Evolutionary conservation across 2,888 invertebrate species (phyloP).

Genomic region (Ectemnius continuus): DNA sequence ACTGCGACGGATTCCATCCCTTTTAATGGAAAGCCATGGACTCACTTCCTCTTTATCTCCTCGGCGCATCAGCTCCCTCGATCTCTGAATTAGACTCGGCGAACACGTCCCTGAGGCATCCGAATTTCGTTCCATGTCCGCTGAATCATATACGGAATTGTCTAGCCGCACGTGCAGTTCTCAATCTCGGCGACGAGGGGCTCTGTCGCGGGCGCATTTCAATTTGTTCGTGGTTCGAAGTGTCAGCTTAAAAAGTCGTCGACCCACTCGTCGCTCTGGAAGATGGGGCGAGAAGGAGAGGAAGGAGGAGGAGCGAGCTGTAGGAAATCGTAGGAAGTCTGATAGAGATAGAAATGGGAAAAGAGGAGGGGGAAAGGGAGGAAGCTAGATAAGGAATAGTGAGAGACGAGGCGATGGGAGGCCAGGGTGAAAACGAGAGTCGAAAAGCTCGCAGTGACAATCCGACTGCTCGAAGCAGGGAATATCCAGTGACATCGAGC

Average conservation of each 20-base stretch:
- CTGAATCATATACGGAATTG: conserved; percentile 18
- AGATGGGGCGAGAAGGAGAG: not conserved
- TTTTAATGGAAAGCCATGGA: not conserved
- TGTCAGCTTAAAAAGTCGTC: not conserved
- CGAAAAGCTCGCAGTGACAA: conserved; percentile 6
- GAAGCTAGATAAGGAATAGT: not conserved
- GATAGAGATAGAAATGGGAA: not conserved
- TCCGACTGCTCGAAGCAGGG: conserved; percentile 31
- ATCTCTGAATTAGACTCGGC: not conserved
- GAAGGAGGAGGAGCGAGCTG: not conserved
- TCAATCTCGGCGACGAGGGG: conserved; percentile 9
- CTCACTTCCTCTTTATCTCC: not conserved
- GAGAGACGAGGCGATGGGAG: not conserved
- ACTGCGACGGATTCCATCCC: not conserved
- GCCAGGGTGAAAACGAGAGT: conserved; percentile 1
- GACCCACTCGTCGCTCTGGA: not conserved
- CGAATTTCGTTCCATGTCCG: conserved; percentile 32
- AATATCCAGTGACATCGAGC: conserved; percentile 28
- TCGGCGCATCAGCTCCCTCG: not conserved
- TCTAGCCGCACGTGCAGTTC: conserved; percentile 14
- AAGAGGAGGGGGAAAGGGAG: conserved; percentile 4
- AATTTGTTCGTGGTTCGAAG: conserved; percentile 33
- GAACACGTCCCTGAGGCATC: conserved; percentile 10
- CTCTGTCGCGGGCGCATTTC: conserved; percentile 30
- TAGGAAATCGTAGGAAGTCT: not conserved